Conservation (phyloP, 1,140 invertebrate species). For the Bathynomus jamesi region DNA sequence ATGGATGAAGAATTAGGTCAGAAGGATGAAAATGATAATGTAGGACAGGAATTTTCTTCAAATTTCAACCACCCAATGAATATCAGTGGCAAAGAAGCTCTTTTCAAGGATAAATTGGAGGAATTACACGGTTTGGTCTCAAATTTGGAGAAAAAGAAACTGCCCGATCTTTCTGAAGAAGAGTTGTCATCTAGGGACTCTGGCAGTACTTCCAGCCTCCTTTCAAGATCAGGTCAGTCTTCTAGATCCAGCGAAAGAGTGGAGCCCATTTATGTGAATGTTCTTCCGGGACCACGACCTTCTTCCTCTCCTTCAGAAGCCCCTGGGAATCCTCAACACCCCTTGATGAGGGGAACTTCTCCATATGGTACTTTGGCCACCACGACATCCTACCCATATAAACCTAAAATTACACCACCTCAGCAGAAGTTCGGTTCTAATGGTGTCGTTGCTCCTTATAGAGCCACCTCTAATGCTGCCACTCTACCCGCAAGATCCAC, state of each 20-base stretch:
- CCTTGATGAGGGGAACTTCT: constrained; percentile 12
- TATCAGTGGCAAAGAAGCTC: constrained; percentile 21
- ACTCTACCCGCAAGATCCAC: constrained; percentile 20
- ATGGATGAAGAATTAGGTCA: background rate
- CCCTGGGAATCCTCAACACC: constrained; percentile 8
- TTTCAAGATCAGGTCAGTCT: constrained; percentile 16
- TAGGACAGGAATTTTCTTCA: constrained; percentile 2
- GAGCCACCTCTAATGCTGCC: constrained; percentile 4
- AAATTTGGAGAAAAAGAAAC: constrained; percentile 16
- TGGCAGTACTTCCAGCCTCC: constrained; percentile 21
- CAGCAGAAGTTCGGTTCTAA: background rate
- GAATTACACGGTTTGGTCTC: constrained; percentile 21
- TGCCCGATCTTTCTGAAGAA: constrained; percentile 11
- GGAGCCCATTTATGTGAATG: constrained; percentile 23
- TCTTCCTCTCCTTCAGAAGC: constrained; percentile 1
- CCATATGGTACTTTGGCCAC: constrained; percentile 26
- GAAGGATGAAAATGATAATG: background rate
- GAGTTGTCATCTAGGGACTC: constrained; percentile 15
- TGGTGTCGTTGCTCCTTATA: constrained; percentile 9
- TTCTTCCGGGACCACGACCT: background rate
- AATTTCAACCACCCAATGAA: constrained; percentile 8
- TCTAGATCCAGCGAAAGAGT: constrained; percentile 17
- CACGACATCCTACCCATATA: constrained; percentile 6
- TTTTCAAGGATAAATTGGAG: constrained; percentile 29
- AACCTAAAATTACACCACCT: background rate